Evolutionary conservation across 2,888 invertebrate genomes (phyloP), one percentile per base, ranked within the genome.

Genomic region (Plagiodera versicolora): DNA sequence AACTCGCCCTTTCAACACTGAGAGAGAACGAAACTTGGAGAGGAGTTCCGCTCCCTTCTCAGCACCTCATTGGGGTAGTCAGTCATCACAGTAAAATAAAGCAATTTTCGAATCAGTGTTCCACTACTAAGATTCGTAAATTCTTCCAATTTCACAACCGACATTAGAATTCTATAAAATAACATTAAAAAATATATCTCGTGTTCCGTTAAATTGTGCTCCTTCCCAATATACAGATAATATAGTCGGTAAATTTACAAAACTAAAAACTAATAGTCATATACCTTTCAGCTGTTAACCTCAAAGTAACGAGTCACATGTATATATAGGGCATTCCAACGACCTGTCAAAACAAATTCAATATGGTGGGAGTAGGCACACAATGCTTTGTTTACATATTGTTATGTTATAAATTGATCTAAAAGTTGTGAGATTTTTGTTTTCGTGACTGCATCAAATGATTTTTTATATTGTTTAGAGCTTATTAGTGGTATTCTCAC

Each of bases 211-310:
- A 39, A 61, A 46, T 68, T 77, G 76, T 77, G 76, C 75, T 75
- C 50, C 67, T 71, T 77, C 76, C 77, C 78, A 78, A 80, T 79
- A 79, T 79, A 78, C 78, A 79, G 75, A 78, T 75, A 77, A 71
- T 47, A 53, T 35, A 61, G 58, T 55, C 51, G 55, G 52, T 58
- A 71, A 71, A 67, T 60, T 63, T 66, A 65, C 53, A 65, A 67
- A 63, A 66, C 54, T 56, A 60, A 60, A 45, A 46, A 61, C 51
- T 61, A 52, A 61, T 24, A 24, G 6, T 24, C 24, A 24, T 24
- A 3, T 5, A 24, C 4, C 24, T 24, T n/a, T n/a, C n/a, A 56
- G 67, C 58, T 63, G 17, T 16, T 20, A 19, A 9, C 17, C 44
- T 10, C 5, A 1, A 16, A 8, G 55, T 60, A 61, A 63, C 66